Base-by-base conservation (phyloP, 2,888 invertebrate genomes). In the Magallana nippona region DNA sequence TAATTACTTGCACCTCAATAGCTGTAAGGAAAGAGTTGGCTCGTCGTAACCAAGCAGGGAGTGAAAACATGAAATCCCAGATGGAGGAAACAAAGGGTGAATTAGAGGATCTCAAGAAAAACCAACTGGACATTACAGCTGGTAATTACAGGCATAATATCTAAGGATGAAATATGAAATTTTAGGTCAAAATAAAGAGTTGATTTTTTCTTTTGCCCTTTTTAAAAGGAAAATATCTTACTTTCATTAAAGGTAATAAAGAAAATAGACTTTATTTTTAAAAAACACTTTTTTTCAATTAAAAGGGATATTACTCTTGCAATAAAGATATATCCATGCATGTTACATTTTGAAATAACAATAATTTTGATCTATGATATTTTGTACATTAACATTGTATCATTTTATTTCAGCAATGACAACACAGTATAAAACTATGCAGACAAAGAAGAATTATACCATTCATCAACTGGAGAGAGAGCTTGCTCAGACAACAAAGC, bases 381-480 rank as follows among this genome's bases (percentile, higher is more conserved):
- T 17, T 27, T 13, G n/a, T n/a, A 17, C n/a, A 56, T 15, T 27
- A 27, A n/a, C 19, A 81, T 10, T 11, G 15, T 55, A 63, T 77
- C 8, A n/a, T 27, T 32, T 27, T 62, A 86, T 32, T 77, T 27
- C 86, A 93, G 94, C 93, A 84, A 93, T 94, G 93, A 93, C 93
- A 1, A 85, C 93, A 27, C 93, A 93, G 88, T 94, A 94, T 88
- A 93, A 93, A 86, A 93, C 93, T 1, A 93, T 93, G 93, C 93
- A 93, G 87, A 92, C 93, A 71, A 93, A 93, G 81, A 91, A 93
- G 91, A 89, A 90, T 11, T 87, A 92, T 19, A 86, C 91, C 58
- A 91, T 93, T n/a, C 92, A 92, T 84, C 90, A 91, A 79, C 88
- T 93, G 57, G 93, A 93, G 82, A 89, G 91, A 15, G 93, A 94